Conservation (phyloP, 2,113 vertebrate species). For the Engraulis encrasicolus region DNA sequence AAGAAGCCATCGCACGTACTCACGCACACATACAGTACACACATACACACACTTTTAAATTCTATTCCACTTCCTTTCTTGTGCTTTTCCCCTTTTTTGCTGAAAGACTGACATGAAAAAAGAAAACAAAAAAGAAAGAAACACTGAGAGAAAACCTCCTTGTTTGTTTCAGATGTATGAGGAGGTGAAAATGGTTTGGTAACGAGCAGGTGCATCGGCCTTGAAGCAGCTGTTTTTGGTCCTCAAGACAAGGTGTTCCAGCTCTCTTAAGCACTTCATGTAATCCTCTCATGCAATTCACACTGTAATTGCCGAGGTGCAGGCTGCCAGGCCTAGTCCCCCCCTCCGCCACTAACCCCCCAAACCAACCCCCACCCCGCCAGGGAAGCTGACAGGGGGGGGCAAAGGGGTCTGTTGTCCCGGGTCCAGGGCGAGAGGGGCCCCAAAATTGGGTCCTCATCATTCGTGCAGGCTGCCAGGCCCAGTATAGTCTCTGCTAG, state of each 20-base stretch:
- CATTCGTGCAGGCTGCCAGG: no score
- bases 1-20: conserved; percentile 23
- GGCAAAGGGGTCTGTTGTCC: no score
- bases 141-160: conserved; percentile 59
- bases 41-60: conserved; percentile 15
- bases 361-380: background rate
- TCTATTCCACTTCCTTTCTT: conserved; percentile 33
- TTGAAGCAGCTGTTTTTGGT: conserved; percentile 83
- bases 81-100: conserved; percentile 60
- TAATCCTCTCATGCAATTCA: conserved; percentile 89
- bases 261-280: conserved; percentile 81
- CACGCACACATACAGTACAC: conserved; percentile 18
- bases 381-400: no score
- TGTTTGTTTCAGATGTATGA: conserved; percentile 79
- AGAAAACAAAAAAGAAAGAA: no score
- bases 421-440: no score
- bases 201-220: conserved; percentile 84
- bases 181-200: conserved; percentile 81
- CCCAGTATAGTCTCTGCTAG: no score
- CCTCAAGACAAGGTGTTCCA: conserved; percentile 74
- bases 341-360: conserved; percentile 66
- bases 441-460: no score
- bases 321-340: conserved; percentile 73
- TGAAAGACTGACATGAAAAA: conserved; percentile 53
- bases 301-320: conserved; percentile 86